Base-by-base conservation (phyloP, 2,888 invertebrate genomes). In the Camponotus fellah region DNA sequence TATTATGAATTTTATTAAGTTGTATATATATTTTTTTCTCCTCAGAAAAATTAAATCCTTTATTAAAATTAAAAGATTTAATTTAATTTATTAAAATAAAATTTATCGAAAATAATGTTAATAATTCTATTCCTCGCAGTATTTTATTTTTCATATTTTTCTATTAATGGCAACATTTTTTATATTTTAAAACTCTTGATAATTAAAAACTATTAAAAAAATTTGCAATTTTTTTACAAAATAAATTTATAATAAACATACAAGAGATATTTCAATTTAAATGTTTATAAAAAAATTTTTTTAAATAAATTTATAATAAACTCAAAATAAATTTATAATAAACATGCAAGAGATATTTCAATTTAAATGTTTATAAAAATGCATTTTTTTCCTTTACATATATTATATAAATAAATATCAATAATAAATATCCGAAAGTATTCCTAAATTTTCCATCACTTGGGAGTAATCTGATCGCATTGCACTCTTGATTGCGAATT, bases 401-500 rank as follows among this genome's bases (percentile, higher is more conserved):
- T n/a, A n/a, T 53, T 53, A n/a, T 8, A n/a, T 53, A 53, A 53
- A 53, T n/a, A n/a, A 53, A 8, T 26, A 26, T 26, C 53, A n/a
- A n/a, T 53, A n/a, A 53, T 53, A 53, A n/a, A 53, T 53, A 53
- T 2, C n/a, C 49, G 17, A 49, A 17, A 53, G n/a, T 53, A n/a
- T n/a, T 17, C 40, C 26, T 58, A 26, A 58, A 58, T 2, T 3
- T 40, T 37, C 21, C 14, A 37, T 53, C 10, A 21, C 17, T 9
- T 17, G 14, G 21, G 3, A 71, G 14, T 43, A 40, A 68, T 62
- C 34, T 66, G 60, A 75, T 68, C 64, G 21, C 17, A n/a, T 56
- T 40, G 12, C 17, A 53, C 40, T 81, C 43, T 46, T 56, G 75
- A 62, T 49, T 49, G 64, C 75, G 53, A 58, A 49, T 43, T 62